A percentile compares a stretch with the other conserved stretches of the same genome.
These are phyloP conservation scores for Microdon myrmicae DNA, from an alignment of 2,888 invertebrate genomes.

Conservation along the genomic window DNA sequence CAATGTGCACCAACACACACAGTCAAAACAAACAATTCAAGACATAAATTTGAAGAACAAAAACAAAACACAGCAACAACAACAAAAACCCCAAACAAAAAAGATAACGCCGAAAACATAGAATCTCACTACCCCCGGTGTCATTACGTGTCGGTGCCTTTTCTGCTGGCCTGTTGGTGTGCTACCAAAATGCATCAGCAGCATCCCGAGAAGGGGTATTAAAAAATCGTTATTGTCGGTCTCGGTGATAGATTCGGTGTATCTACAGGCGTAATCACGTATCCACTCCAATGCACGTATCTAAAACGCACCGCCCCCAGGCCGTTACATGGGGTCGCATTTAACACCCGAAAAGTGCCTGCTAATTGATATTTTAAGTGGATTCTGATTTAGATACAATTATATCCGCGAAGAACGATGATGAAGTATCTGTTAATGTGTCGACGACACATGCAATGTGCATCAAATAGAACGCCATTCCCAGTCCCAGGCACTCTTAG, in stretches of 20 bases:
- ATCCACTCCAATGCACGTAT: conserved; percentile 41
- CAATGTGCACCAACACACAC: conserved; percentile 39
- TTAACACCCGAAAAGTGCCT: conserved; percentile 42
- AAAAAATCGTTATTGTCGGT: conserved; percentile 8
- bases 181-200: conserved; percentile 31
- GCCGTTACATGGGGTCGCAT: not conserved
- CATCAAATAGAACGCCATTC: too few relatives aligned
- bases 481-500: too few relatives aligned
- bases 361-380: conserved; percentile 52
- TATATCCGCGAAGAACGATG: conserved; percentile 31
- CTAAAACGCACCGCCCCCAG: conserved; percentile 17
- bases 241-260: conserved; percentile 49
- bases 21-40: conserved; percentile 23
- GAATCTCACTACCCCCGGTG: conserved; percentile 1
- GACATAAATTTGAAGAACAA: not conserved
- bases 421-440: conserved; percentile 45
- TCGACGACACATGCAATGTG: not conserved
- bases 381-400: conserved; percentile 45
- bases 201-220: not conserved
- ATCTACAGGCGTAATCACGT: conserved; percentile 50
- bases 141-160: conserved; percentile 8
- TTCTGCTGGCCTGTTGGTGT: conserved; percentile 4
- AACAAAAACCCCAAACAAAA: not conserved
- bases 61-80: conserved; percentile 15
- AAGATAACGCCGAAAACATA: too few relatives aligned